phyloP scores from a whole-genome alignment of 2,888 invertebrate species.

The Serripes groenlandicus region DNA sequence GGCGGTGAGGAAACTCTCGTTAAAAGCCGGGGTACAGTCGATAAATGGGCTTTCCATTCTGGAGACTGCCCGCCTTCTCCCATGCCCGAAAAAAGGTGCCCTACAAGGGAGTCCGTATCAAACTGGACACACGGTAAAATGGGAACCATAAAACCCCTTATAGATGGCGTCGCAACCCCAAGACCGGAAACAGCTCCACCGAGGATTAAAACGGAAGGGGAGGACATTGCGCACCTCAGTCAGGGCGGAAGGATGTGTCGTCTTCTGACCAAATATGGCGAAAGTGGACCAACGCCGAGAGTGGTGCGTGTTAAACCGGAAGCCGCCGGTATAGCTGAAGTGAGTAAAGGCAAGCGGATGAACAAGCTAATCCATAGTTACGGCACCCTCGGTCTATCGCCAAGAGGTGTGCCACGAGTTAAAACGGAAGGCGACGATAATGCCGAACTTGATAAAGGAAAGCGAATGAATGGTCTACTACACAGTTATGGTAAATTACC shows the following conservation, averaged over 20 bases:
- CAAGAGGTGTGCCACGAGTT: conserved; percentile 71
- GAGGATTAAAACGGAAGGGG: conserved; percentile 76
- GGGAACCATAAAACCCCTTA: conserved; percentile 70
- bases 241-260: conserved; percentile 75
- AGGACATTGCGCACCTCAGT: conserved; percentile 70
- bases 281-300: conserved; percentile 65
- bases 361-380: conserved; percentile 70
- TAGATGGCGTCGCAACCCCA: conserved; percentile 74
- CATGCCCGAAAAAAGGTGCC: conserved; percentile 73
- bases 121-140: conserved; percentile 74
- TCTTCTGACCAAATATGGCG: conserved; percentile 76
- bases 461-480: conserved; percentile 73
- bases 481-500: conserved; percentile 72
- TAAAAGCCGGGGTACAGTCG: conserved; percentile 72
- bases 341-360: conserved; percentile 76
- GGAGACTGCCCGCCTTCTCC: conserved; percentile 53
- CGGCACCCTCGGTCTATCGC: conserved; percentile 64
- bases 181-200: conserved; percentile 76
- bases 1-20: conserved; percentile 69
- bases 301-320: conserved; percentile 78
- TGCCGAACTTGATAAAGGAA: conserved; percentile 73
- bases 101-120: conserved; percentile 66
- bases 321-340: conserved; percentile 73
- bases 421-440: conserved; percentile 72
- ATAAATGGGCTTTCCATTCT: conserved; percentile 67